Evolutionary conservation across 2,888 invertebrate genomes (phyloP).

Genomic region (Atrina japonica): DNA sequence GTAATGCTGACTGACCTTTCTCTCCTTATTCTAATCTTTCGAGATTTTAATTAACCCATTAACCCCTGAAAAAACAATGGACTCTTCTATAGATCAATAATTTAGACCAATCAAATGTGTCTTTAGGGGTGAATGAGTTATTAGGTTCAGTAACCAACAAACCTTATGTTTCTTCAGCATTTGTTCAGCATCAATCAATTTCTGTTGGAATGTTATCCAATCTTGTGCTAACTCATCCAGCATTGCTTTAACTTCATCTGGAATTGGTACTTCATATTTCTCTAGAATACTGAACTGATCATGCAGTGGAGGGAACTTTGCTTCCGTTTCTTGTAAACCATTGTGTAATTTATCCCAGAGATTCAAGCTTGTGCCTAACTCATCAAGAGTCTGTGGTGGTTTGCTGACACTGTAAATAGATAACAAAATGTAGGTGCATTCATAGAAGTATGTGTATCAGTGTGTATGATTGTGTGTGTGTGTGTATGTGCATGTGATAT

Average conservation of each 20-base stretch:
- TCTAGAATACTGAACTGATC: constrained; percentile 85
- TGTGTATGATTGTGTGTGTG: no score
- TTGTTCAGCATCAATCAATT: constrained; percentile 87
- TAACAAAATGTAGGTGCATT: no score
- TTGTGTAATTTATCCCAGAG: constrained; percentile 86
- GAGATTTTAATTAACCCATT: neutral
- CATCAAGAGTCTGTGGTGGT: constrained; percentile 88
- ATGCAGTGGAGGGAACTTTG: constrained; percentile 88
- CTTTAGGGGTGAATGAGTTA: no score
- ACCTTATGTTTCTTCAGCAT: constrained; percentile 88
- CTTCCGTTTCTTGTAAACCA: constrained; percentile 86
- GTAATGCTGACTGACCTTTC: neutral
- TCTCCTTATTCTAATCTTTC: neutral
- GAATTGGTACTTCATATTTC: constrained; percentile 88
- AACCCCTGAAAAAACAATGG: neutral
- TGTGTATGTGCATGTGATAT: no score
- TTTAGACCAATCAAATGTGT: no score
- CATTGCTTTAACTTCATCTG: constrained; percentile 82
- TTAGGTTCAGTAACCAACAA: constrained; percentile 20
- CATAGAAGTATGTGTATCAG: no score
- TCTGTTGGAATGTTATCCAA: constrained; percentile 88
- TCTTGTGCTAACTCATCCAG: constrained; percentile 83
- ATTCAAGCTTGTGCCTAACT: constrained; percentile 86
- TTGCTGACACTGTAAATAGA: constrained; percentile 82
- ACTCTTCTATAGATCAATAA: no score